Percentiles rank a stretch among this genome's conserved stretches.
These are phyloP conservation scores for Andrena flavipes DNA, from an alignment of 2,888 invertebrate genomes.

Conservation along the genomic window DNA sequence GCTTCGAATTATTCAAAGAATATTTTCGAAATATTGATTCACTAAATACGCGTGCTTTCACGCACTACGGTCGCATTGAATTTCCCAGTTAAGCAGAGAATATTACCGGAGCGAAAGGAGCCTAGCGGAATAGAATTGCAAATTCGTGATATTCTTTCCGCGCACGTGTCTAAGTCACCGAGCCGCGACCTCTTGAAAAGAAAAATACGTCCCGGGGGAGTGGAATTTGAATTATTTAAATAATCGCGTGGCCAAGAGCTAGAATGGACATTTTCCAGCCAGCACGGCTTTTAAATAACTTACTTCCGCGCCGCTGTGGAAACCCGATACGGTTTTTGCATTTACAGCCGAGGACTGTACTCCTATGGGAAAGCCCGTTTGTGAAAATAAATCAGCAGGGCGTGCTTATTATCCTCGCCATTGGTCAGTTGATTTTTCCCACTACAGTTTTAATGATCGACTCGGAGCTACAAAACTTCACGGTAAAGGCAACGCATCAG, in stretches of 20 bases:
- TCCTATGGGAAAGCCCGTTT: conserved; percentile 4
- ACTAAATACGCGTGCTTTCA: background rate
- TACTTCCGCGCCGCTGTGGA: conserved; percentile 24
- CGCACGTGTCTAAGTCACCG: conserved; percentile 9
- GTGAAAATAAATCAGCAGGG: conserved; percentile 37
- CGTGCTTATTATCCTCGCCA: conserved; percentile 5
- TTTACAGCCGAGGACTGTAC: conserved; percentile 30
- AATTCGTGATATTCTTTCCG: conserved; percentile 30
- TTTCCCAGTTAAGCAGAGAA: background rate
- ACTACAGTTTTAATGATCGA: background rate
- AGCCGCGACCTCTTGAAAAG: conserved; percentile 20
- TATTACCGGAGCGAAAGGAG: background rate
- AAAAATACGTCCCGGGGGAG: conserved; percentile 4
- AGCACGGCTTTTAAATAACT: conserved; percentile 47
- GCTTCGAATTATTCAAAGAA: background rate
- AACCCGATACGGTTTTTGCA: conserved; percentile 32
- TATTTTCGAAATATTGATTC: background rate
- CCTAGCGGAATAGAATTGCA: conserved; percentile 20
- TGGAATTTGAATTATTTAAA: conserved; percentile 50
- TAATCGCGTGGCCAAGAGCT: conserved; percentile 27
- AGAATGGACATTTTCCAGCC: conserved; percentile 39
- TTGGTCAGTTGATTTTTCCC: background rate
- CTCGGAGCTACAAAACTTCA: background rate
- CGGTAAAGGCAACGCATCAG: too few species aligned
- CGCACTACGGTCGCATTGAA: background rate